These are phyloP conservation scores for Drosophila yakuba DNA, from an alignment of 1,140 invertebrate genomes.

Conservation along the genomic window DNA sequence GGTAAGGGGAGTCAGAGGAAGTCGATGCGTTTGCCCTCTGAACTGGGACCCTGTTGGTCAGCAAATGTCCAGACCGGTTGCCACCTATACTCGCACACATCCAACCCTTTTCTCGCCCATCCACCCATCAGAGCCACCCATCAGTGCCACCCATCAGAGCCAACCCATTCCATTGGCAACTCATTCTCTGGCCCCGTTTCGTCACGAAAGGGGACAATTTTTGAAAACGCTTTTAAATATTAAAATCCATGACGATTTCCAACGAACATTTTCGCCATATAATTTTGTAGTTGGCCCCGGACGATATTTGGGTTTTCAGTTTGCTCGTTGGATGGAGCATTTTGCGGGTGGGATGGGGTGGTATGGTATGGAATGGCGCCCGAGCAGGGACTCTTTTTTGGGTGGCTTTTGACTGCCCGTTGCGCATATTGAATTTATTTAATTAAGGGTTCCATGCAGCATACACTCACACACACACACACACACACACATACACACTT, in stretches of 20 bases:
- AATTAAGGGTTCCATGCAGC: slow-evolving; percentile 77
- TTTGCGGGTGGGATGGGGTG: background rate
- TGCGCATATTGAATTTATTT: slow-evolving; percentile 84
- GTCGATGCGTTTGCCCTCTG: slow-evolving; percentile 80
- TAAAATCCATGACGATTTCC: slow-evolving; percentile 83
- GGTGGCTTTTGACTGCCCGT: slow-evolving; percentile 65
- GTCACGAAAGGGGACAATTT: slow-evolving; percentile 61
- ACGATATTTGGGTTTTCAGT: slow-evolving; percentile 42
- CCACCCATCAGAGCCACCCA: background rate
- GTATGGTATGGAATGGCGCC: background rate
- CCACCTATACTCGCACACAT: slow-evolving; percentile 1
- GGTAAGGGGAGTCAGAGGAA: background rate
- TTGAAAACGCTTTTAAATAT: slow-evolving; percentile 84
- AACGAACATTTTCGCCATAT: slow-evolving; percentile 75
- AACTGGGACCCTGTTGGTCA: slow-evolving; percentile 73
- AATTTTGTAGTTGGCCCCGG: slow-evolving; percentile 65
- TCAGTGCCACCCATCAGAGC: background rate
- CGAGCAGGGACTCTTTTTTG: slow-evolving; percentile 20
- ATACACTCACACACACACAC: slow-evolving; percentile 44
- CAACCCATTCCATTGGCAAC: background rate
- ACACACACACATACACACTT: background rate
- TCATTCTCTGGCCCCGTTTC: slow-evolving; percentile 3
- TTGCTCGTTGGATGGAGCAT: background rate
- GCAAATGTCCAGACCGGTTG: slow-evolving; percentile 57
- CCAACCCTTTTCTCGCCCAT: slow-evolving; percentile 18